phyloP scores from a whole-genome alignment of 2,888 invertebrate species.

The Boloria selene region DNA sequence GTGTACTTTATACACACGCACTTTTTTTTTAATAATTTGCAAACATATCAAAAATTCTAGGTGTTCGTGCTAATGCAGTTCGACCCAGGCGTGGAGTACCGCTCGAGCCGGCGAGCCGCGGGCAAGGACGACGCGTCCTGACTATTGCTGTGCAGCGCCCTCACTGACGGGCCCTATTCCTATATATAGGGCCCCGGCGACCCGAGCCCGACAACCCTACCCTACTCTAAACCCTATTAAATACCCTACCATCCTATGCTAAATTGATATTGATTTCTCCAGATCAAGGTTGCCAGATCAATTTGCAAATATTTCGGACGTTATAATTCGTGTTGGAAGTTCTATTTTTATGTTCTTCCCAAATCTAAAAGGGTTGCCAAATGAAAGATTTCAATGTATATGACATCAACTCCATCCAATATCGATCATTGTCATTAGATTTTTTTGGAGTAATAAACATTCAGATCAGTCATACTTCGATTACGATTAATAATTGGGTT shows the following conservation, averaged over 20 bases:
- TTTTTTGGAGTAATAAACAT: conserved; percentile 9
- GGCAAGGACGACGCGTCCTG: conserved; percentile 97
- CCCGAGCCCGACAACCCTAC: conserved; percentile 43
- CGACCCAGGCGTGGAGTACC: conserved; percentile 98
- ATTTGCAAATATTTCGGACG: not conserved
- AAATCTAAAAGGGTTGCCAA: not conserved
- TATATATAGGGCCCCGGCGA: conserved; percentile 85
- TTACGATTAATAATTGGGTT: conserved; percentile 10
- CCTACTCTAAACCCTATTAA: conserved; percentile 19
- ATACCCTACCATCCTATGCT: conserved; percentile 13
- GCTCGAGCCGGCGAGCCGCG: conserved; percentile 87
- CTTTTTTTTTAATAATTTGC: too few species aligned
- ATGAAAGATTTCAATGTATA: conserved; percentile 1
- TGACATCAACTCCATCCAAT: conserved; percentile 9
- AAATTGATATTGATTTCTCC: conserved; percentile 1
- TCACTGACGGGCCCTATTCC: conserved; percentile 98
- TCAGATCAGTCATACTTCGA: conserved; percentile 2
- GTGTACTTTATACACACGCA: too few species aligned
- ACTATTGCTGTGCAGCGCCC: conserved; percentile 99
- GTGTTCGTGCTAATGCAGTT: conserved; percentile 99
- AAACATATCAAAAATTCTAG: conserved; percentile 70
- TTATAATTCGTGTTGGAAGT: not conserved
- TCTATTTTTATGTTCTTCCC: too few species aligned
- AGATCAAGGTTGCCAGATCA: conserved; percentile 1
- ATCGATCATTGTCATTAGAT: conserved; percentile 15